Evolutionary conservation across 2,888 invertebrate genomes (phyloP).

Genomic region (Pollenia angustigena): DNA sequence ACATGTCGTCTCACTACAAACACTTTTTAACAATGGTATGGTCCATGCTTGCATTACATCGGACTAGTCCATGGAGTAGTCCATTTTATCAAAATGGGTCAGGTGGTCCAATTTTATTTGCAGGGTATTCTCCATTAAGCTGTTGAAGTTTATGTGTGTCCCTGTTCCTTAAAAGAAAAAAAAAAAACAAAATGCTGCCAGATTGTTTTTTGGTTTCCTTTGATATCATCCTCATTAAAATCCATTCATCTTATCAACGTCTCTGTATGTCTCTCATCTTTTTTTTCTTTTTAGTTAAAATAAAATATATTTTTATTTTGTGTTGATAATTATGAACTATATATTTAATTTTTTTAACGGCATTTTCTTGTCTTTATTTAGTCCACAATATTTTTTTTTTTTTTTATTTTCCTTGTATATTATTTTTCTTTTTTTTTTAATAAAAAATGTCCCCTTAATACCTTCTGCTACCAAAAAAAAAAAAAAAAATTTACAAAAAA

Average conservation of each 20-base stretch:
- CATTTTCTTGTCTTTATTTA: constrained; percentile 42
- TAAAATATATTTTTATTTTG: constrained; percentile 37
- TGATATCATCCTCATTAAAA: constrained; percentile 67
- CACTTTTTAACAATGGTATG: too few species aligned
- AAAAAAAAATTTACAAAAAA: background rate
- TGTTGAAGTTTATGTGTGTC: constrained; percentile 41
- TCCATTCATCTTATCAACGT: constrained; percentile 65
- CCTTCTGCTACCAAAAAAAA: constrained; percentile 26
- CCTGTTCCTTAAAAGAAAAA: constrained; percentile 1
- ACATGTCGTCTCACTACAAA: too few species aligned
- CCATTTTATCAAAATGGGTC: too few species aligned
- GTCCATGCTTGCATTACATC: too few species aligned
- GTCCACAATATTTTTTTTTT: constrained; percentile 43
- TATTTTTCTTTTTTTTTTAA: constrained; percentile 18
- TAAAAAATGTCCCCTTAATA: constrained; percentile 55
- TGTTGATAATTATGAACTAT: constrained; percentile 50
- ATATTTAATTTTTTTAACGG: constrained; percentile 10
- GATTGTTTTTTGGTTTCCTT: constrained; percentile 57
- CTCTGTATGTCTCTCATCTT: constrained; percentile 26
- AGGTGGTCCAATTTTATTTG: too few species aligned
- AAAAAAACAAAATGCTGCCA: constrained; percentile 43
- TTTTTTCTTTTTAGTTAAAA: constrained; percentile 10
- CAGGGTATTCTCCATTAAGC: constrained; percentile 55
- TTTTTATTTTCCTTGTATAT: constrained; percentile 6
- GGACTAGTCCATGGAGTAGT: too few species aligned